Evolutionary conservation across 2,113 vertebrate species (phyloP), one percentile per base, ranked within the genome.

Genomic region (Opisthocomus hoazin): DNA sequence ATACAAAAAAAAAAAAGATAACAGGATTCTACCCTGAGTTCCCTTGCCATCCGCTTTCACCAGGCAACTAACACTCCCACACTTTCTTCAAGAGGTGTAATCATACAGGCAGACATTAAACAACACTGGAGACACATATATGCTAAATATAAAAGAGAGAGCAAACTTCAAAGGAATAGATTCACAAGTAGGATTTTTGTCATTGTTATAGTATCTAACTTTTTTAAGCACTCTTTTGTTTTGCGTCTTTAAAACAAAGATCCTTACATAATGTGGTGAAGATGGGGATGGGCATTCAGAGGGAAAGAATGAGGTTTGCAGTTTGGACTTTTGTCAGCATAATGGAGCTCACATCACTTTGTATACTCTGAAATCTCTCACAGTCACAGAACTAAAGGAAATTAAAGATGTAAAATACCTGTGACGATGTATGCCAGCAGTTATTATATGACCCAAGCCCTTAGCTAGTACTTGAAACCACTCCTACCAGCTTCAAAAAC

Each of bases 391-490:
- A 93, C 14, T 53, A 15, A 93, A 78, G 56, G 53, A 94, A 84
- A 91, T 12, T 11, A 92, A 80, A 87, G 37, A 70, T n/a, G 34
- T 54, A 20, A 75, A 95, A 79, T 89, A 39, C n/a, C 71, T 84
- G 37, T 86, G 82, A 87, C 73, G 54, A 91, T 39, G 34, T 73
- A 34, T 32, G 75, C 46, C 41, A 92, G 70, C 27, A 87, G 71
- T 87, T 84, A 48, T 26, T 90, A 39, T 46, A 89, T 54, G 96
- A 94, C 66, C 57, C 30, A 93, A 60, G 41, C 36, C 51, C 45
- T 96, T 70, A 46, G 43, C n/a, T 91, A 65, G 29, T 68, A 56
- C 81, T 93, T 82, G 81, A 97, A 96, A 94, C 21, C 34, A 65
- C 51, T 90, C 41, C 37, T 53, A 84, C 41, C 34, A 65, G 89